phyloP scores from a whole-genome alignment of 2,113 vertebrate species.

The Naja naja region DNA sequence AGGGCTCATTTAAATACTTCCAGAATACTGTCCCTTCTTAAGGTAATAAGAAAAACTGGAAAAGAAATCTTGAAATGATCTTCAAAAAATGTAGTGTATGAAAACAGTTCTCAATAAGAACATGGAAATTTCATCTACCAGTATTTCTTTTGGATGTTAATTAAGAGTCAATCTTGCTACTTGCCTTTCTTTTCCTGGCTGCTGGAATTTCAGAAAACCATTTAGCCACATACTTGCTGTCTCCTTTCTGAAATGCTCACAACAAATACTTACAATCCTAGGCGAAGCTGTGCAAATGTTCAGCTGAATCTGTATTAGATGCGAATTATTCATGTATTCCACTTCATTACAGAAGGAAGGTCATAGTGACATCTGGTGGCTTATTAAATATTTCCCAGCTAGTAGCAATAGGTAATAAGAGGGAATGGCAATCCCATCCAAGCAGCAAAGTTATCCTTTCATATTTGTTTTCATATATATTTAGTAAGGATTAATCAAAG shows the following conservation, averaged over 20 bases:
- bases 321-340: slow-evolving; percentile 18
- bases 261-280: slow-evolving; percentile 34
- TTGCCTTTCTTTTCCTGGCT: neutral
- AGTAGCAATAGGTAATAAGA: slow-evolving; percentile 25
- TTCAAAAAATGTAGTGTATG: neutral
- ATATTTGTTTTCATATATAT: slow-evolving; percentile 13
- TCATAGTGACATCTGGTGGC: slow-evolving; percentile 52
- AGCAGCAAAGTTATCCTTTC: slow-evolving; percentile 8
- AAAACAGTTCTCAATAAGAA: neutral
- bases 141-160: neutral
- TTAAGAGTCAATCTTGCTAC: neutral
- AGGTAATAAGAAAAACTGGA: neutral
- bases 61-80: neutral
- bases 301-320: slow-evolving; percentile 18
- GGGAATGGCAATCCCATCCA: neutral
- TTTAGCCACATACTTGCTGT: slow-evolving; percentile 34
- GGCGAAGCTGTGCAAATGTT: slow-evolving; percentile 4
- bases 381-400: slow-evolving; percentile 24
- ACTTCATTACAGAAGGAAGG: slow-evolving; percentile 37
- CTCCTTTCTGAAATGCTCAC: slow-evolving; percentile 23
- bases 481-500: slow-evolving; percentile 38
- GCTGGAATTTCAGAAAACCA: slow-evolving; percentile 3
- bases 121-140: neutral
- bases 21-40: neutral
- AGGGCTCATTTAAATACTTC: neutral